Base-by-base conservation (phyloP, 2,888 invertebrate species). In the Acronicta psi region DNA sequence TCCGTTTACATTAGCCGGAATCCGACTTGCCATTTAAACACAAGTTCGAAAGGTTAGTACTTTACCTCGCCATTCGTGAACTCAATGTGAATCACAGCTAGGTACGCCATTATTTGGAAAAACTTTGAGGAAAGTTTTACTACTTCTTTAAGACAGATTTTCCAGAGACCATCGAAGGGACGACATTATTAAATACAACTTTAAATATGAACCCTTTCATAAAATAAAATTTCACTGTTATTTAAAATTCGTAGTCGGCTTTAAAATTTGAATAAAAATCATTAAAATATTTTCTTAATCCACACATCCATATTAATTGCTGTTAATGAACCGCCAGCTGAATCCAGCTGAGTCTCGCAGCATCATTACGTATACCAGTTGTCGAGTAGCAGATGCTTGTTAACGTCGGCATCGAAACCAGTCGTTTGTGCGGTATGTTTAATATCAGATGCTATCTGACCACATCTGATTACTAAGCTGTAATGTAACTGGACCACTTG, bases 371-470 rank as follows among this genome's bases (percentile, higher is more conserved):
- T 53, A 34, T 45, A 50, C 61, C 44, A 45, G 61, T 56, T 53
- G 41, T 47, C 25, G 31, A n/a, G 17, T 46, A 42, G 50, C 40
- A 37, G 52, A 53, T 50, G 59, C 44, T 64, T 38, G 55, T 62
- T 55, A 59, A 46, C 31, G 40, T 37, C 44, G 31, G 51, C 51
- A 52, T 49, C 23, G 40, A 41, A 69, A 67, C 67, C 45, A 61
- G 70, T 61, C 36, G 47, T 52, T 37, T 17, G 57, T 50, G 59
- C 55, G 49, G 60, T 64, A 60, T 59, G 58, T 69, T 74, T 63
- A 68, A 71, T 63, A 58, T 51, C 43, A 74, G 65, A 66, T 71
- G 55, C 59, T 51, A 74, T 74, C 75, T 45, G 49, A 57, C 42
- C 43, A 59, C 59, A 65, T 74, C 62, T 61, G 63, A 74, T 63